Evolutionary conservation across 2,113 vertebrate species (phyloP), one percentile per base, ranked within the genome.

Genomic region (Centrocercus urophasianus): DNA sequence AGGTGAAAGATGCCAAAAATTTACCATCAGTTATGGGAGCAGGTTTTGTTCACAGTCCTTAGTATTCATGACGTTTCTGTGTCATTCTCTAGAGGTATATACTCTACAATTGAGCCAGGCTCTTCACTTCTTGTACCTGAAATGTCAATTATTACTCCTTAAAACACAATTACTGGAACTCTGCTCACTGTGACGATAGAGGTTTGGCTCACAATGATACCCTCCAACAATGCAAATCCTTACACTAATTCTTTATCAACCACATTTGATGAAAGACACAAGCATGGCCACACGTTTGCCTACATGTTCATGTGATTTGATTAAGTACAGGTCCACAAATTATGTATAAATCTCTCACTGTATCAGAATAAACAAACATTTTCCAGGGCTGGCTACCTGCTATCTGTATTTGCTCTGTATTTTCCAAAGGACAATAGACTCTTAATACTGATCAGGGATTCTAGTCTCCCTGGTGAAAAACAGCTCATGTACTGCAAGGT

Each of bases 141-240:
- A 85, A 64, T 77, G 74, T 85, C 88, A 91, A 91, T 83, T 86
- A 89, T 93, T 95, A 88, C 89, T 83, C 50, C 38, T 56, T 2
- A 5, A 74, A 77, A 43, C 11, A 77, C 32, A 70, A 20, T 76
- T 86, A 48, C 71, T 93, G 63, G 74, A 75, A 45, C 22, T 80
- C 60, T 86, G 15, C 38, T 83, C 69, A 36, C 75, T 60, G 52
- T 67, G 56, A 47, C 87, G 19, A 38, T 0, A 47, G 34, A 85
- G 19, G 8, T 60, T 89, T 86, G 59, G 25, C 56, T 89, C 63
- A 77, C 15, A 63, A 20, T 42, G 48, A 10, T 65, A 76, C 22
- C 8, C 27, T 89, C 64, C 66, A 93, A 87, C 19, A 71, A 43
- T 32, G 63, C 12, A 89, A 93, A 52, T 57, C 40, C 64, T 83